Evolutionary conservation across 53 echinoderm and acorn worm species (phyloP).

Genomic region (Actinopyga echinites): DNA sequence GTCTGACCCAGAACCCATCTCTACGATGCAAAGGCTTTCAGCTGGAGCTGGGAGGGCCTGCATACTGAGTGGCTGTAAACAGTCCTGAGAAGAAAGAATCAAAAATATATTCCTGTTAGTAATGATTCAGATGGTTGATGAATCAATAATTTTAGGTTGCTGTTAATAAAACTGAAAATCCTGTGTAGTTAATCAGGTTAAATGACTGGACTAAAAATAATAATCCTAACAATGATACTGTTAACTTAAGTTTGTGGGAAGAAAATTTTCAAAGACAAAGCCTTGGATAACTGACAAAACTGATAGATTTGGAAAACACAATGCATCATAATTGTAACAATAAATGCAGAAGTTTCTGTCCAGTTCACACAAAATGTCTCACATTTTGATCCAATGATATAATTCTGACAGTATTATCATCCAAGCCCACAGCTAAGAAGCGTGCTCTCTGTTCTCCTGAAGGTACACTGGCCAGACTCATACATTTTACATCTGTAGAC

Average conservation of each 20-base stretch:
- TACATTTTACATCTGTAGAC: constrained; percentile 96
- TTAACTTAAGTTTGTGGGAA: no score
- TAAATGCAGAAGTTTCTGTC: neutral
- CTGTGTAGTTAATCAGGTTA: no score
- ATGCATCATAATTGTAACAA: no score
- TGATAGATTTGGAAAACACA: no score
- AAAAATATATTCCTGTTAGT: neutral
- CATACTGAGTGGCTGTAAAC: constrained; percentile 98
- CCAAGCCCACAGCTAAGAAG: constrained; percentile 94
- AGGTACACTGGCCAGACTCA: constrained; percentile 95
- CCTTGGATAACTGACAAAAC: no score
- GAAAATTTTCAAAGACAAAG: no score
- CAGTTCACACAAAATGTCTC: constrained; percentile 3
- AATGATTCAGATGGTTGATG: no score
- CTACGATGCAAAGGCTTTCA: constrained; percentile 94
- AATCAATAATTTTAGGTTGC: no score
- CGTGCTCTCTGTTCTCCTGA: constrained; percentile 92
- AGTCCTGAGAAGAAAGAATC: constrained; percentile 66
- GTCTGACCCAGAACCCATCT: constrained; percentile 90
- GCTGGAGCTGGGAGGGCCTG: constrained; percentile 97
- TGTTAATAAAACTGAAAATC: no score
- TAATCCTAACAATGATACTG: no score
- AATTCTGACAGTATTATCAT: constrained; percentile 96
- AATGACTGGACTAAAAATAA: no score
- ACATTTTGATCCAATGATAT: constrained; percentile 96